A percentile compares a stretch with the other conserved stretches of the same genome.
Evolutionary conservation across 2,797 vertebrate genomes (phyloP).

Genomic region (Myotis findleyi): DNA sequence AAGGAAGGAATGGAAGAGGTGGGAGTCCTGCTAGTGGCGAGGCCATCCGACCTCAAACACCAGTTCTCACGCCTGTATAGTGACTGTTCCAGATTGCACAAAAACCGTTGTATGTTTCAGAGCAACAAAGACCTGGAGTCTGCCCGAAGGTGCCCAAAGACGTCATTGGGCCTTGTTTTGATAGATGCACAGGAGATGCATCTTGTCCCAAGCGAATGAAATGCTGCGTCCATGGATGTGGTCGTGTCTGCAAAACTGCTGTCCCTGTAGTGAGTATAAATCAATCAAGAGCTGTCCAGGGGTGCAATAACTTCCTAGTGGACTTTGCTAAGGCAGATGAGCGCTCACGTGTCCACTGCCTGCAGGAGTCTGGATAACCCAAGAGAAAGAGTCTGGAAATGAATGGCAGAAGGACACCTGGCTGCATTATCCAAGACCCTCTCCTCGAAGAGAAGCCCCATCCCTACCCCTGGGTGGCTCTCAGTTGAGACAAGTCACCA

Average conservation of each 20-base stretch:
- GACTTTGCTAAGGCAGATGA: not conserved
- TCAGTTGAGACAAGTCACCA: not conserved
- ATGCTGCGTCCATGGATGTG: constrained; percentile 79
- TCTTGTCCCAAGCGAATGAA: constrained; percentile 40
- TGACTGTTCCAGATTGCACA: fast-evolving
- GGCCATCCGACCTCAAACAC: not conserved
- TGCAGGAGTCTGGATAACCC: not conserved
- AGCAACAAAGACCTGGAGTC: not conserved
- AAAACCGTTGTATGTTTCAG: not conserved
- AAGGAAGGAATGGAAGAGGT: not conserved
- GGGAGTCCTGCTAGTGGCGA: not conserved
- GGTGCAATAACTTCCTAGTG: not conserved
- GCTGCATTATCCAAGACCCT: not conserved
- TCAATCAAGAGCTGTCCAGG: not conserved
- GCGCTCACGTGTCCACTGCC: not conserved
- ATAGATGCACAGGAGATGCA: fast-evolving
- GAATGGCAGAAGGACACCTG: not conserved
- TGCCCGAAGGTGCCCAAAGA: not conserved
- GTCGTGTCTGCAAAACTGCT: not conserved
- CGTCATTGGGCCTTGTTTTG: fast-evolving
- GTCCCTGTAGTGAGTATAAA: not conserved
- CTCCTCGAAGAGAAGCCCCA: not conserved
- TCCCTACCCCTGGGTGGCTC: not conserved
- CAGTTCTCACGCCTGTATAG: not conserved
- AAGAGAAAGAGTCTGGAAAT: not conserved